Evolutionary conservation across 2,113 vertebrate species (phyloP), one percentile per base, ranked within the genome.

Genomic region (Oncorhynchus masou): DNA sequence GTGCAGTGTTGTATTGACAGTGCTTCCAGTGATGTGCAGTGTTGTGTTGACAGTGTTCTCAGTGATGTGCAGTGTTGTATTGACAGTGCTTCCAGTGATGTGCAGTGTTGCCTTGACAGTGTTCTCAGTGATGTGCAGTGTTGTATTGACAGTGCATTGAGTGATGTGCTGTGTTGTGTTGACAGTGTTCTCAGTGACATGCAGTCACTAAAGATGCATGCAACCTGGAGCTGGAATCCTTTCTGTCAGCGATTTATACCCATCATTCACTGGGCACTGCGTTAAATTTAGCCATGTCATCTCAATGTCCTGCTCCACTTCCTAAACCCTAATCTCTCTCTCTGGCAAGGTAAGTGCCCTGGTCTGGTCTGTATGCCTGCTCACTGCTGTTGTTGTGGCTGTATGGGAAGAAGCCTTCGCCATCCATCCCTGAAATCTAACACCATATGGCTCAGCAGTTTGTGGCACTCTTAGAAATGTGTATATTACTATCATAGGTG

Each of bases 251-350:
- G 90, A 90, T 91, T 89, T 89, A 78, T 91, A 86, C 78, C 71
- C 75, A 68, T 87, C 87, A 88, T 88, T 86, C 84, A 88, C 83
- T 78, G 87, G 84, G 75, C 83, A 84, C 80, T 45, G 76, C 73
- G 88, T 89, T 91, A 87, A 92, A 88, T 91, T 93, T 92, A 93
- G 89, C 90, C 88, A 60, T 60, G 59, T 75, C 74, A 91, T 91
- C 88, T 87, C 88, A 88, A 88, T 84, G 83, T 87, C 75, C 79
- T 60, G 84, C 81, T 90, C 85, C 83, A 87, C 90, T 92, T 93
- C 90, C 91, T 89, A 86, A 84, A 88, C 82, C 80, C 84, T 89
- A 91, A 91, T 90, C 85, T 80, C 79, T 60, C 67, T 31, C 74
- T 31, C 73, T 86, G 91, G 77, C 85, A 85, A 88, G 78, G 86